These are phyloP conservation scores for Pseudococcus viburni DNA, from an alignment of 2,888 invertebrate species.

Conservation along the genomic window DNA sequence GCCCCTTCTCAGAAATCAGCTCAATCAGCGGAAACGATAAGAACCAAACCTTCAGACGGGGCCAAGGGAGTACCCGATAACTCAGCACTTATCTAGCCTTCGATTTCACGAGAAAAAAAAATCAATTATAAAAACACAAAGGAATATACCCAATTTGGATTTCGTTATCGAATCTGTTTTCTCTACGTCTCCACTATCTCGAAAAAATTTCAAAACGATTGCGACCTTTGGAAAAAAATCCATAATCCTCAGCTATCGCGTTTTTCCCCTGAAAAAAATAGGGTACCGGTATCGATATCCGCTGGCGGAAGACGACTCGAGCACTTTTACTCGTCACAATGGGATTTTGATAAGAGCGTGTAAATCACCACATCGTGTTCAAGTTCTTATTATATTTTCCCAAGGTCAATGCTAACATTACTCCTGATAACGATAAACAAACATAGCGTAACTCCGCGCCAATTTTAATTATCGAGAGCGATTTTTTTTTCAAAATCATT, in stretches of 20 bases:
- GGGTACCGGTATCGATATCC: neutral
- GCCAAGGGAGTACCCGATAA: too few relatives aligned
- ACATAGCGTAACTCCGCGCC: neutral
- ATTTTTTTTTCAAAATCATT: conserved; percentile 16
- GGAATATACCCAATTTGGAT: neutral
- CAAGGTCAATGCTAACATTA: conserved; percentile 27
- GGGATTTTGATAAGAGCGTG: neutral
- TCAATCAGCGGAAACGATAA: too few relatives aligned
- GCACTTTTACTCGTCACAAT: conserved; percentile 26
- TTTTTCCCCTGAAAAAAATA: neutral
- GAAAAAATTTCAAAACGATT: neutral
- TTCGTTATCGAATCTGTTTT: neutral
- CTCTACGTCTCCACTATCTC: neutral
- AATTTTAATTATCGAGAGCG: neutral
- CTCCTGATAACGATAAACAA: conserved; percentile 50
- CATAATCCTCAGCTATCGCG: neutral
- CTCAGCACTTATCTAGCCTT: too few relatives aligned
- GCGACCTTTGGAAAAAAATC: neutral
- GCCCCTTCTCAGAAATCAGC: too few relatives aligned
- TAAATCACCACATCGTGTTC: neutral
- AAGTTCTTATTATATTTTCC: neutral
- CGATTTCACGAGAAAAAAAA: neutral
- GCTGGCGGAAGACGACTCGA: neutral
- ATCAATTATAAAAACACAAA: neutral
- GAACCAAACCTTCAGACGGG: too few relatives aligned